These are phyloP conservation scores for Ctena decussata DNA, from an alignment of 2,888 invertebrate species.

Conservation along the genomic window DNA sequence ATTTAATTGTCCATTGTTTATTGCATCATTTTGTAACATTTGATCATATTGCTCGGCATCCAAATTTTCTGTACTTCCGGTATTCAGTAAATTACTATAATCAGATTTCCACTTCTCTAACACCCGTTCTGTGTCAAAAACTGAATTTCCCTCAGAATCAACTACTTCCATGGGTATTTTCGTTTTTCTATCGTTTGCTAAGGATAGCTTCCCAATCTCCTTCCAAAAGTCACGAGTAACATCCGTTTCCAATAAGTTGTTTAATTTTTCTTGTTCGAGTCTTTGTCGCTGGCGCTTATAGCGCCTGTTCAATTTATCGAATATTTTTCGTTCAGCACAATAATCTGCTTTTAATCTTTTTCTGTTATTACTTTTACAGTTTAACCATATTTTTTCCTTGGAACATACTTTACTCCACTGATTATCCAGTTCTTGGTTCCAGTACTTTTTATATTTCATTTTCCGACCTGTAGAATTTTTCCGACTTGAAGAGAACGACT, in stretches of 20 bases:
- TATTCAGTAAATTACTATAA: neutral
- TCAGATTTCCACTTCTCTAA: neutral
- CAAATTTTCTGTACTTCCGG: neutral
- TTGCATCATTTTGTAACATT: neutral
- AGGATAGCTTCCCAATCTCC: neutral
- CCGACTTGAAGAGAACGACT: no score
- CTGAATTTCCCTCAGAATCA: neutral
- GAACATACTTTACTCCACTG: neutral
- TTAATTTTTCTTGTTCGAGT: neutral
- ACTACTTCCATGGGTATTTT: conserved; percentile 8
- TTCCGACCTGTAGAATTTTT: no score
- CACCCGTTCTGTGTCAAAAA: neutral
- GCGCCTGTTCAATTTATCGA: neutral
- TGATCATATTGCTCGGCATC: no score
- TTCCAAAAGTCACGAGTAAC: neutral
- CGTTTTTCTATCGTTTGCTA: neutral
- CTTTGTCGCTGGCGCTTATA: neutral
- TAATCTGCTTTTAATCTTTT: neutral
- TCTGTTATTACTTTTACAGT: neutral
- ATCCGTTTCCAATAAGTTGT: neutral
- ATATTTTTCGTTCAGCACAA: neutral
- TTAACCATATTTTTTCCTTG: neutral
- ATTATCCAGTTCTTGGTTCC: neutral
- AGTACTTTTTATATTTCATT: neutral
- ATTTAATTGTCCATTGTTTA: no score